These are phyloP conservation scores for Mastigias papua DNA, from an alignment of 30 jellyfish, hydroid and myxozoan species.

Conservation along the genomic window DNA sequence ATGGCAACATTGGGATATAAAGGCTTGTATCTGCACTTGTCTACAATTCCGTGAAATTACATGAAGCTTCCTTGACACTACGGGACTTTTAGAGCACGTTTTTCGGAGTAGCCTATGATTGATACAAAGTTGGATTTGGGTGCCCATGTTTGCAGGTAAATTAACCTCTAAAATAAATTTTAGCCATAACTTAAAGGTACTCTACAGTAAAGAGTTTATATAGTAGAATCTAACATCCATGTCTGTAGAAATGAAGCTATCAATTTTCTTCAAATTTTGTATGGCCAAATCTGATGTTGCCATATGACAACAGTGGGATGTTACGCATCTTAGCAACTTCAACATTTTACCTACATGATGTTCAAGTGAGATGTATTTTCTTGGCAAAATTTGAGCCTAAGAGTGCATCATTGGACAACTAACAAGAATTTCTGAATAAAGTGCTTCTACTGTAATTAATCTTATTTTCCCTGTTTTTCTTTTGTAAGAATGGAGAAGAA, in stretches of 20 bases:
- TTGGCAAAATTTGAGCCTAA: too few species aligned
- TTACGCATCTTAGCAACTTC: not conserved
- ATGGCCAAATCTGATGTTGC: not conserved
- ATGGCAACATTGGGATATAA: not conserved
- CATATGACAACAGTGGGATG: not conserved
- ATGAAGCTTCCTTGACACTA: not conserved
- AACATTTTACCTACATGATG: not conserved
- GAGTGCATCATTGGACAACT: too few species aligned
- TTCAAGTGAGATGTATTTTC: not conserved
- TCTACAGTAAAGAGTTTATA: not conserved
- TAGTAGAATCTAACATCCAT: not conserved
- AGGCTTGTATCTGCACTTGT: not conserved
- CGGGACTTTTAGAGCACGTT: not conserved
- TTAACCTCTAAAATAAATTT: not conserved
- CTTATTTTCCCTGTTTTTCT: not conserved
- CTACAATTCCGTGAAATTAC: not conserved
- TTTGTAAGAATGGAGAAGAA: not conserved
- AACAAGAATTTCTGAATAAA: not conserved
- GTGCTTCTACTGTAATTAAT: not conserved
- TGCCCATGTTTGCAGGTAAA: not conserved
- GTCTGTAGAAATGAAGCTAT: not conserved
- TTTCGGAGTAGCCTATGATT: not conserved
- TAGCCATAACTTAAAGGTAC: not conserved
- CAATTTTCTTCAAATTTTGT: too few species aligned
- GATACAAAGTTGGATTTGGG: not conserved